Base-by-base conservation (phyloP, 2,113 vertebrate genomes). In the Muscicapa adusta region DNA sequence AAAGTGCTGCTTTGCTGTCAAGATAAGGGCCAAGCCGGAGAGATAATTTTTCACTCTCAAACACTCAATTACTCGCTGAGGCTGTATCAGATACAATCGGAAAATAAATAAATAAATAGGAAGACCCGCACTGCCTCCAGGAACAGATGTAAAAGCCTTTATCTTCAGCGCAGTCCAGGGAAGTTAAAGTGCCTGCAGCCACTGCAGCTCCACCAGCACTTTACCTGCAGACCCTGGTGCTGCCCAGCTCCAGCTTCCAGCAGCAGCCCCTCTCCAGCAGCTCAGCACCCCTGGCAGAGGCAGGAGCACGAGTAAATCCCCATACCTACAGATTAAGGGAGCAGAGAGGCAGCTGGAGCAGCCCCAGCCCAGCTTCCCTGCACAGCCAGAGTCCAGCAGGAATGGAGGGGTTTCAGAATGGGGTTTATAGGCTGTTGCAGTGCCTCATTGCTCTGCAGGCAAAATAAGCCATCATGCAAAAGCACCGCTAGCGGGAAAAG, bases 21-120 rank as follows among this genome's bases (percentile, higher is more conserved):
- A 98, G 98, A 98, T 98, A 98, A 98, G 98, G 97, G 96, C 97
- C 97, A 96, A 97, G 98, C 98, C 94, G 57, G 96, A 96, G 97
- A 98, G 98, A 98, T 98, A 97, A 98, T 98, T 98, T 97, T 98
- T 98, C 97, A 97, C 96, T 98, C 97, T 97, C 98, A 98, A 98
- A 97, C 97, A 98, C 98, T 98, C 98, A 98, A 98, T 98, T 98
- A 98, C 97, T 97, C 88, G 94, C 95, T 56, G 96, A 97, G 93
- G 96, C 97, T 97, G 97, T 94, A 98, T 98, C 97, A 97, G 97
- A 98, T 98, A 97, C 96, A 96, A 96, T 92, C 92, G 61, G 82
- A 88, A 96, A 91, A 94, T 61, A 94, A 93, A 93, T 83, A 97
- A 96, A 97, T 50, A 96, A 88, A 47, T 20, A 38, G 79, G 10